phyloP scores from a whole-genome alignment of 2,797 vertebrate species.

The Coregonus ussuriensis region DNA sequence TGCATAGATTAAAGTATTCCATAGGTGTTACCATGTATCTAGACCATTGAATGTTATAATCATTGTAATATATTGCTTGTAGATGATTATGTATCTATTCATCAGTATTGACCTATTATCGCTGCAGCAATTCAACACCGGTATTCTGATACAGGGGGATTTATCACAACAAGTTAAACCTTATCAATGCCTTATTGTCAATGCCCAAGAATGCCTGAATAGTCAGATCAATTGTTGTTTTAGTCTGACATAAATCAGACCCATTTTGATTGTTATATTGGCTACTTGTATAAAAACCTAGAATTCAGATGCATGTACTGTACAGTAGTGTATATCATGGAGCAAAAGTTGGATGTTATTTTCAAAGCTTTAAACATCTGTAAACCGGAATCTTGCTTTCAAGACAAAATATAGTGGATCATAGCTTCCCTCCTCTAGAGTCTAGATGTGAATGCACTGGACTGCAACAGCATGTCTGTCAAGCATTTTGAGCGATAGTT shows the following conservation, averaged over 20 bases:
- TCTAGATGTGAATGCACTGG: slow-evolving; percentile 42
- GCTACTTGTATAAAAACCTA: not conserved
- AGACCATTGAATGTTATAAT: not conserved
- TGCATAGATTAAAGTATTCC: not conserved
- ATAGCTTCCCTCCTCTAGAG: not conserved
- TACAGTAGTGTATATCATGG: not conserved
- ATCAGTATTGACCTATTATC: not conserved
- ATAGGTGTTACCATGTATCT: not conserved
- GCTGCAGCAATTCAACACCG: not conserved
- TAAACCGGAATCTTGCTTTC: not conserved
- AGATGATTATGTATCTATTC: not conserved
- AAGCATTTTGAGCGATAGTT: slow-evolving; percentile 43
- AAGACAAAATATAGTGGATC: not conserved
- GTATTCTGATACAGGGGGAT: not conserved
- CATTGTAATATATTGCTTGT: not conserved
- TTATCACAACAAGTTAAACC: not conserved
- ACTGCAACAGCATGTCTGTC: slow-evolving; percentile 55
- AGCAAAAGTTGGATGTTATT: not conserved
- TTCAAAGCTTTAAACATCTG: not conserved
- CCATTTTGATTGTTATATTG: not conserved
- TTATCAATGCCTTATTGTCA: not conserved
- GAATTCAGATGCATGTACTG: not conserved
- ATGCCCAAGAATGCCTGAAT: not conserved
- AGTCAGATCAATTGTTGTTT: not conserved
- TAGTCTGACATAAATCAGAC: not conserved